These are phyloP conservation scores for Neomorphus geoffroyi DNA, from an alignment of 2,797 vertebrate genomes.

Conservation along the genomic window DNA sequence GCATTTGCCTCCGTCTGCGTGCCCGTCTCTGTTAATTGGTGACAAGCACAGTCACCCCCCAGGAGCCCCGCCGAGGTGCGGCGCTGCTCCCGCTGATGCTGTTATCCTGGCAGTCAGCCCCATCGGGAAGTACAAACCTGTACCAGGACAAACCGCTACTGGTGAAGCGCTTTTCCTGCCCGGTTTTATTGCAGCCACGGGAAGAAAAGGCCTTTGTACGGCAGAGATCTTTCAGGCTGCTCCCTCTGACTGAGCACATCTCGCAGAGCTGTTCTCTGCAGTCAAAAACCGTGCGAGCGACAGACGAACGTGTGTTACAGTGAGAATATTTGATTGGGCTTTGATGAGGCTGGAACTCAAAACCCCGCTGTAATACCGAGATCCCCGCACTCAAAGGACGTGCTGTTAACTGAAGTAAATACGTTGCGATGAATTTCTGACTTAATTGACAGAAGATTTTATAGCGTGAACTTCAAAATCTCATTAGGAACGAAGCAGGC, in stretches of 20 bases:
- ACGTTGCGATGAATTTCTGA: conserved; percentile 69
- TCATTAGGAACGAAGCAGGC: conserved; percentile 57
- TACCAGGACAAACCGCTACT: neutral
- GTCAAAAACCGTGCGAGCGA: neutral
- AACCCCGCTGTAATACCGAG: conserved; percentile 21
- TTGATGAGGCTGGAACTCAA: conserved; percentile 43
- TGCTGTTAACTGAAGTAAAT: conserved; percentile 67
- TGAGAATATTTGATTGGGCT: conserved; percentile 38
- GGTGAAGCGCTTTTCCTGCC: neutral
- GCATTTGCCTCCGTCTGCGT: neutral
- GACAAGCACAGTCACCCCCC: neutral
- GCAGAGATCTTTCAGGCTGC: neutral
- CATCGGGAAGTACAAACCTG: neutral
- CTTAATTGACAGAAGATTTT: conserved; percentile 75
- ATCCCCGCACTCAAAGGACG: conserved; percentile 50
- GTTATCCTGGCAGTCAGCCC: neutral
- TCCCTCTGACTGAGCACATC: conserved; percentile 8
- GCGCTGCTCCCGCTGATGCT: neutral
- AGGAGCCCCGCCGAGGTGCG: rapidly evolving
- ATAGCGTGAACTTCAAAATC: conserved; percentile 66
- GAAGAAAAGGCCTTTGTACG: neutral
- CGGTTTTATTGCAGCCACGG: neutral
- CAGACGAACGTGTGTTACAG: conserved; percentile 37
- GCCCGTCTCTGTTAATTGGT: conserved; percentile 1
- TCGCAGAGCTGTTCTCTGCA: conserved; percentile 13